These are phyloP conservation scores for Gisinianus flammeolus DNA, from an alignment of 2,888 invertebrate genomes.

Conservation along the genomic window DNA sequence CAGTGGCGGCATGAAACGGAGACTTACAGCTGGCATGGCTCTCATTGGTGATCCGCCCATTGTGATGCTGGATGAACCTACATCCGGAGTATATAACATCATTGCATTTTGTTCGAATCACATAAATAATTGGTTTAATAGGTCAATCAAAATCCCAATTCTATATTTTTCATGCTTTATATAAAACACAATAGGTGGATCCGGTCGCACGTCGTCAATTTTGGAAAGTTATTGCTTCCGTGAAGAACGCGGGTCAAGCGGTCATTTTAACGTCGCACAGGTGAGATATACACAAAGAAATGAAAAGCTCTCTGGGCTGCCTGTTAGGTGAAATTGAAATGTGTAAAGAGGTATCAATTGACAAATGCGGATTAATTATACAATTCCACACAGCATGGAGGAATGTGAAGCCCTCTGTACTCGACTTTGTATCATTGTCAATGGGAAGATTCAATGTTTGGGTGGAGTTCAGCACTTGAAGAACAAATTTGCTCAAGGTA, in stretches of 20 bases:
- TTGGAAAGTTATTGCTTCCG: slow-evolving; percentile 69
- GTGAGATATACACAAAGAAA: slow-evolving; percentile 61
- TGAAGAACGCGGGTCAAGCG: slow-evolving; percentile 66
- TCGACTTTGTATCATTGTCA: slow-evolving; percentile 77
- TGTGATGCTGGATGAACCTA: slow-evolving; percentile 76
- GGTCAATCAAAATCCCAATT: too few relatives aligned
- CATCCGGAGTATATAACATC: too few relatives aligned
- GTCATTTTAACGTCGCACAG: slow-evolving; percentile 74
- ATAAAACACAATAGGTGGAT: slow-evolving; percentile 76
- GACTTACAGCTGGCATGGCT: slow-evolving; percentile 77
- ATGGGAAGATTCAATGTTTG: slow-evolving; percentile 74
- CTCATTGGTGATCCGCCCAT: slow-evolving; percentile 74
- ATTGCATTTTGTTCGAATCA: too few relatives aligned
- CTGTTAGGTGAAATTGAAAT: too few relatives aligned
- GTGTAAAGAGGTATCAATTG: too few relatives aligned
- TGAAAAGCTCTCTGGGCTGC: too few relatives aligned
- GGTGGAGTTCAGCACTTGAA: slow-evolving; percentile 77
- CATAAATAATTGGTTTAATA: too few relatives aligned
- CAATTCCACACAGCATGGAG: slow-evolving; percentile 73
- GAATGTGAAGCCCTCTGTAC: slow-evolving; percentile 83
- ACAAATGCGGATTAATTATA: too few relatives aligned
- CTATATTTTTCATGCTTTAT: too few relatives aligned
- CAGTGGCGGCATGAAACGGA: slow-evolving; percentile 80
- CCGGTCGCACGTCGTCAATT: slow-evolving; percentile 71
- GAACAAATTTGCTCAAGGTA: slow-evolving; percentile 72